Conservation (phyloP, 2,113 vertebrate species). For the Brachyhypopomus occidentalis region DNA sequence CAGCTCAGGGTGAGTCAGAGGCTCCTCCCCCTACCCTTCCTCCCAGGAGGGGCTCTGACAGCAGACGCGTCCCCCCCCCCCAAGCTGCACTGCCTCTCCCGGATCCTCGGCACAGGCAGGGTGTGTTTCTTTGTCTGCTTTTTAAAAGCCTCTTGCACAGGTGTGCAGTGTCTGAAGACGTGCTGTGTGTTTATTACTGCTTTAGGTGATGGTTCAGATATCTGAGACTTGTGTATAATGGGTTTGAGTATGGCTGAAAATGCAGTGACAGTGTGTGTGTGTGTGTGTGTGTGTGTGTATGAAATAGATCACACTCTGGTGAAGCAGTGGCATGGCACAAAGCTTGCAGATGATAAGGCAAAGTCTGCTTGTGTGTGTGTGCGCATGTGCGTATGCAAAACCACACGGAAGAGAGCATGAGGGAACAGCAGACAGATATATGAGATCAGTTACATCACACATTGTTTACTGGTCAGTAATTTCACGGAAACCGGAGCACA, state of each 20-base stretch:
- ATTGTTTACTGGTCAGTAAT: neutral
- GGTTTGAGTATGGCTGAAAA: neutral
- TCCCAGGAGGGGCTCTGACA: slow-evolving; percentile 5
- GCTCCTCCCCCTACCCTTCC: neutral
- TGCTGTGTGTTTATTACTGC: neutral
- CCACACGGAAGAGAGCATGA: neutral
- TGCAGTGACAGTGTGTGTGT: neutral
- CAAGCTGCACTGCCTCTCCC: slow-evolving; percentile 26
- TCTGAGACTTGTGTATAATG: neutral
- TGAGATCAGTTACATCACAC: neutral
- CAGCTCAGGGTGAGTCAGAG: slow-evolving; percentile 21
- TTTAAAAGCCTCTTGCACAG: neutral
- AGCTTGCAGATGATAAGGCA: neutral
- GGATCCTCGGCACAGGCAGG: neutral
- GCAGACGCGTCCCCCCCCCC: neutral
- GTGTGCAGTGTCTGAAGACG: neutral
- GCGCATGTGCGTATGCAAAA: neutral
- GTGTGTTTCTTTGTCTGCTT: neutral
- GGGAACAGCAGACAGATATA: neutral
- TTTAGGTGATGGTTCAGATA: neutral
- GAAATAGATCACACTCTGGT: neutral
- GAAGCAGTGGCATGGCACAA: neutral
- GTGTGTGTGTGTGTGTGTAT: neutral
- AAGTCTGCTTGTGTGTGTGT: neutral
- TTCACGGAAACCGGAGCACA: neutral